Percentiles rank a stretch among this genome's conserved stretches.
phyloP scores from a whole-genome alignment of 2,888 invertebrate genomes.

The Mimachlamys varia region DNA sequence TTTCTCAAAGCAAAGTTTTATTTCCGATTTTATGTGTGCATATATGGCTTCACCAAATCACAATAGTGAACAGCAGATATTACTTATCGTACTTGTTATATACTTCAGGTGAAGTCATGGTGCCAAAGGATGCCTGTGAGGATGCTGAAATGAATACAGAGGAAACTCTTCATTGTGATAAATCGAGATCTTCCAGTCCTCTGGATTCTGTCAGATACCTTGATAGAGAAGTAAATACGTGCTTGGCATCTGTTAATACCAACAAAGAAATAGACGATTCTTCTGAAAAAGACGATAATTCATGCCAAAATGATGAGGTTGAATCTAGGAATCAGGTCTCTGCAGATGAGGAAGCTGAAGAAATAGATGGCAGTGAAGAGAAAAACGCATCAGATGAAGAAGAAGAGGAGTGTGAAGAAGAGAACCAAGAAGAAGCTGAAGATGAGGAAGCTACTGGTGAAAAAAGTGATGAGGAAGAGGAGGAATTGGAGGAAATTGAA shows the following conservation, averaged over 20 bases:
- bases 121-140: conserved; percentile 10
- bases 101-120: background rate
- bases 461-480: conserved; percentile 53
- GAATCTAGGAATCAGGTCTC: background rate
- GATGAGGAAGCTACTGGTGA: conserved; percentile 48
- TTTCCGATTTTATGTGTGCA: too few relatives aligned
- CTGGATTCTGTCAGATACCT: conserved; percentile 16
- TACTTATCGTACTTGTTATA: background rate
- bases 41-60: too few relatives aligned
- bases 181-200: conserved; percentile 28
- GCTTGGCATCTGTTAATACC: background rate
- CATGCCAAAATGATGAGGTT: background rate
- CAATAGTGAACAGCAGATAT: background rate
- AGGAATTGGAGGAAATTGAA: conserved; percentile 50
- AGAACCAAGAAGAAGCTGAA: conserved; percentile 49
- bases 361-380: conserved; percentile 36
- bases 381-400: conserved; percentile 39
- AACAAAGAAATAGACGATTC: background rate
- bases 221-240: background rate
- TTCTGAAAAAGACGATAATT: background rate
- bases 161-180: conserved; percentile 45
- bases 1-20: too few relatives aligned
- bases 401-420: conserved; percentile 20
- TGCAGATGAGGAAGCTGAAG: conserved; percentile 29
- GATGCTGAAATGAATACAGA: conserved; percentile 44